Evolutionary conservation across 2,797 vertebrate species (phyloP).

Genomic region (Apodemus agrarius): DNA sequence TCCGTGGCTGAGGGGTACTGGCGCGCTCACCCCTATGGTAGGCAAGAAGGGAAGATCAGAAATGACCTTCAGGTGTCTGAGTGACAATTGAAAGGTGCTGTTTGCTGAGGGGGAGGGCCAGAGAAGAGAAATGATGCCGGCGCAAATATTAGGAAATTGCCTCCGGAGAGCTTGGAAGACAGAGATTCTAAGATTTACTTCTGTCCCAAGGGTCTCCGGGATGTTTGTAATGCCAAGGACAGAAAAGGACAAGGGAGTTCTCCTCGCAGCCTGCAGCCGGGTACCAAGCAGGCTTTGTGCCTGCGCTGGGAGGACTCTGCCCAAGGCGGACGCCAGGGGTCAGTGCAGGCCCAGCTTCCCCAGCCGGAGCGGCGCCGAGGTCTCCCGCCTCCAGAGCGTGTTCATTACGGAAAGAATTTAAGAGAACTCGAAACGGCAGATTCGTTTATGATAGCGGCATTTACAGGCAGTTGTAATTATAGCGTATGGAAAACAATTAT

Average conservation of each 20-base stretch:
- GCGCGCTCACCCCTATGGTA: background rate
- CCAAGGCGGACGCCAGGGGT: conserved; percentile 66
- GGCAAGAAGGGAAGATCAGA: background rate
- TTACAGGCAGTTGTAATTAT: conserved; percentile 83
- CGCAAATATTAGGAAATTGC: background rate
- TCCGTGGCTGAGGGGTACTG: too few species aligned
- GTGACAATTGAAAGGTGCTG: background rate
- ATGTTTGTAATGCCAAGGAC: background rate
- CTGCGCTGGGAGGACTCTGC: background rate
- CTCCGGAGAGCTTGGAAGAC: background rate
- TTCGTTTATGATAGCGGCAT: conserved; percentile 76
- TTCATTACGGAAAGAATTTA: conserved; percentile 77
- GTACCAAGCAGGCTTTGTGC: accelerated
- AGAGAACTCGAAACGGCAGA: conserved; percentile 75
- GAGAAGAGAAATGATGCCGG: background rate
- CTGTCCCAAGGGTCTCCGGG: background rate
- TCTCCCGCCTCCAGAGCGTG: conserved; percentile 37
- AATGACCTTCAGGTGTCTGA: background rate
- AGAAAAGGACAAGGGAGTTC: background rate
- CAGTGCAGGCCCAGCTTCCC: conserved; percentile 69
- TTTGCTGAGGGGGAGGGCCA: background rate
- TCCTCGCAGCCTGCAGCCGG: background rate
- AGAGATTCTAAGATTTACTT: background rate
- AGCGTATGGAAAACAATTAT: conserved; percentile 82
- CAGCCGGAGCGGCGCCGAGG: accelerated